Percentiles rank a stretch among this genome's conserved stretches.
Evolutionary conservation across 2,888 invertebrate species (phyloP).

Genomic region (Plagodis dolabraria): DNA sequence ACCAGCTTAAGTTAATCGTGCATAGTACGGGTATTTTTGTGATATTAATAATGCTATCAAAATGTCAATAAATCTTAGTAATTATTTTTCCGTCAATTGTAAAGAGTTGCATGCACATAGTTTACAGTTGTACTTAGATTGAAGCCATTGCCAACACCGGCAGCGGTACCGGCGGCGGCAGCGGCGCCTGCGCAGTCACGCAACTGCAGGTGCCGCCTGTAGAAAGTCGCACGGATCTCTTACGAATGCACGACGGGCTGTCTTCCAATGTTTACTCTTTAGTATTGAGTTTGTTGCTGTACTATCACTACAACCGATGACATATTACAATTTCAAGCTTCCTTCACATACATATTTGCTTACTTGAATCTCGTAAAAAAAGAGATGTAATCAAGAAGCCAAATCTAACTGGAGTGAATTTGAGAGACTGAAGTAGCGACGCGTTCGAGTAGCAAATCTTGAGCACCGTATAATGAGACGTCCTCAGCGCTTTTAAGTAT

Average conservation of each 20-base stretch:
- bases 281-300: too few species aligned
- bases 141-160: slow-evolving; percentile 26
- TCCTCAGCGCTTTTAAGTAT: slow-evolving; percentile 14
- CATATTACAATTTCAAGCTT: too few species aligned
- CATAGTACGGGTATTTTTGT: too few species aligned
- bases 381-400: too few species aligned
- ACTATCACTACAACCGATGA: too few species aligned
- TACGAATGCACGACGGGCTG: slow-evolving; percentile 18
- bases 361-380: too few species aligned
- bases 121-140: slow-evolving; percentile 32
- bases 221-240: slow-evolving; percentile 41
- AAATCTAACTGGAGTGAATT: not conserved
- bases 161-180: slow-evolving; percentile 27
- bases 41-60: not conserved
- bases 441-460: slow-evolving; percentile 8
- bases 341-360: too few species aligned
- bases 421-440: not conserved
- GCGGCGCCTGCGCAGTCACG: slow-evolving; percentile 37
- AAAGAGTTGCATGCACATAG: slow-evolving; percentile 29
- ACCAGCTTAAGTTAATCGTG: too few species aligned
- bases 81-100: slow-evolving; percentile 25
- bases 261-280: too few species aligned
- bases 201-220: slow-evolving; percentile 38
- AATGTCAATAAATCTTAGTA: slow-evolving; percentile 26
- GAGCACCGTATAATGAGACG: slow-evolving; percentile 18